Evolutionary conservation across 2,888 invertebrate species (phyloP), one percentile per base, ranked within the genome.

Genomic region (Noctua comes): DNA sequence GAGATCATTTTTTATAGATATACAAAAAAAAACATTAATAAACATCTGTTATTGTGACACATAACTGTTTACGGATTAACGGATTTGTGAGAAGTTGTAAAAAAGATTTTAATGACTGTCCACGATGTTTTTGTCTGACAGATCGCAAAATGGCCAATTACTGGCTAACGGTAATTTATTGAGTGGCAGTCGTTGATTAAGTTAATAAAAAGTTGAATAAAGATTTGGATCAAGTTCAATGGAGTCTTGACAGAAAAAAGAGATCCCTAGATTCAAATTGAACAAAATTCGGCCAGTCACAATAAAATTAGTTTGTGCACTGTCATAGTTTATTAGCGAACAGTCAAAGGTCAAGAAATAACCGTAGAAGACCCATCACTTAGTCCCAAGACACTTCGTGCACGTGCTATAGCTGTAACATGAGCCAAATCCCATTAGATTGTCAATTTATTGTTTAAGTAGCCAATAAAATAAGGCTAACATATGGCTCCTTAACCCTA

Each of bases 11-110:
- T 79, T 48, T 21, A 72, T 46, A 4, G 21, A 73, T 36, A 4
- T 27, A 74, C 48, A 73, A 68, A 72, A 77, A 66, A 73, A 68
- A 73, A 64, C 36, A 46, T 73, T 43, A 57, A 57, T 62, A 59
- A 48, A 74, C 57, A 76, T 85, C 21, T 73, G 66, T 82, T 82
- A 48, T 70, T 65, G 18, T 80, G 89, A 80, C 87, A 76, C 43
- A 36, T 84, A 87, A 84, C 89, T 82, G 83, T 79, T 68, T 31
- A 36, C 7, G 27, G 65, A 80, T 87, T 86, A 88, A 82, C 78
- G 65, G 80, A 87, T 77, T 80, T 77, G 73, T 73, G 7, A 73
- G 77, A 69, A 64, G 73, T 71, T 68, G 65, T 69, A 79, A 86
- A 80, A 86, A 83, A 64, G 4, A 59, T 59, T 73, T 73, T 59